Base-by-base conservation (phyloP, 2,113 vertebrate species). In the Ancistrus triradiatus region DNA sequence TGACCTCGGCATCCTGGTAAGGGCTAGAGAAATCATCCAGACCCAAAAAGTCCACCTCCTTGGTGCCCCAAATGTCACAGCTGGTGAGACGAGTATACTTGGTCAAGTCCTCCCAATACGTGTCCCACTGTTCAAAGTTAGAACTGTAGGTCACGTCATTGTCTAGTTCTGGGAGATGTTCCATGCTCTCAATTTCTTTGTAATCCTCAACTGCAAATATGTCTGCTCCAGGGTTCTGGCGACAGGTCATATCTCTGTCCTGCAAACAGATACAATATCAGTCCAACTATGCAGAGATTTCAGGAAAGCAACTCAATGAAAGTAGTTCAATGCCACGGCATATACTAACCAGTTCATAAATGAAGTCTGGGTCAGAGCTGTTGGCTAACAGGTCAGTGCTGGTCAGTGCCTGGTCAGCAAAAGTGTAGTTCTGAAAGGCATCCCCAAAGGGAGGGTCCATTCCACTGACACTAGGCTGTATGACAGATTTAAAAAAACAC, bases 31-130 rank as follows among this genome's bases (percentile, higher is more conserved):
- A 95, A 66, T 98, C 95, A 81, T 99, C 96, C 13, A 99, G 77
- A 67, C 96, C 96, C 73, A 99, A 80, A 70, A 98, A 98, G 83
- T 99, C 96, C 76, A 95, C 95, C 85, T 99, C 96, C 86, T 97
- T 99, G 79, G 93, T 98, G 79, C 96, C 95, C 96, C 95, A 99
- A 85, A 99, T 98, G 81, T 98, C 95, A 87, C 91, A 98, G 88
- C 91, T 99, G 81, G 95, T 88, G 79, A 98, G 86, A 71, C 93
- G 93, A 76, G 95, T 98, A 76, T 98, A 99, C 81, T 95, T 95
- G 31, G 96, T 99, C 78, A 99, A 81, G 84, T 98, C 96, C 85
- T 99, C 96, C 93, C 94, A 98, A 88, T 95, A 98, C 1, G 92
- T 91, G 76, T 98, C 96, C 96, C 96, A 98, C 84, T 97, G 94